A percentile compares a stretch with the other conserved stretches of the same genome.
phyloP scores from a whole-genome alignment of 2,888 invertebrate genomes.

The Pantelozetes paolii region DNA sequence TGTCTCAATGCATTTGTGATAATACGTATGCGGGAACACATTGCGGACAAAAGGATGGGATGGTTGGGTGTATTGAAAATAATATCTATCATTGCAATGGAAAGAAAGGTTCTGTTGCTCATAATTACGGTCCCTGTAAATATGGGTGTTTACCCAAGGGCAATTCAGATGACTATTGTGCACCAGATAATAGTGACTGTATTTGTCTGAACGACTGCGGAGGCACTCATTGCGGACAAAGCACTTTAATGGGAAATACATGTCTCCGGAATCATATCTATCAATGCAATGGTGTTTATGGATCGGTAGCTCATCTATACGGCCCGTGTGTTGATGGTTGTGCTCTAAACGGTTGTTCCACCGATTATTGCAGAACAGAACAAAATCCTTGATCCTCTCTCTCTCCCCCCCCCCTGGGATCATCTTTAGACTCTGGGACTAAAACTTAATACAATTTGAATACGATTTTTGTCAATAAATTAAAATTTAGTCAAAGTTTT shows the following conservation, averaged over 20 bases:
- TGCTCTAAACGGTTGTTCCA: neutral
- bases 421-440: no score
- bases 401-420: no score
- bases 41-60: constrained; percentile 7
- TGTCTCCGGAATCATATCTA: neutral
- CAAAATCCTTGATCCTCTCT: neutral
- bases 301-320: neutral
- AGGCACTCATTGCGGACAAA: constrained; percentile 27
- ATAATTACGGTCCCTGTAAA: neutral
- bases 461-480: no score
- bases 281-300: neutral
- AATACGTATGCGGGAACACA: neutral
- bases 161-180: neutral
- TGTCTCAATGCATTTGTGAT: neutral
- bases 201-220: neutral
- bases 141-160: neutral
- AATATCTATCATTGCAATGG: constrained; percentile 17
- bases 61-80: neutral
- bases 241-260: neutral
- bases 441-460: no score
- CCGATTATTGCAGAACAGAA: neutral
- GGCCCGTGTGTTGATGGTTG: neutral
- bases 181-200: neutral
- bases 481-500: no score
- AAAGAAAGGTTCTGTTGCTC: neutral